Evolutionary conservation across 2,113 vertebrate species (phyloP), one percentile per base, ranked within the genome.

Genomic region (Triplophysa tibetana): DNA sequence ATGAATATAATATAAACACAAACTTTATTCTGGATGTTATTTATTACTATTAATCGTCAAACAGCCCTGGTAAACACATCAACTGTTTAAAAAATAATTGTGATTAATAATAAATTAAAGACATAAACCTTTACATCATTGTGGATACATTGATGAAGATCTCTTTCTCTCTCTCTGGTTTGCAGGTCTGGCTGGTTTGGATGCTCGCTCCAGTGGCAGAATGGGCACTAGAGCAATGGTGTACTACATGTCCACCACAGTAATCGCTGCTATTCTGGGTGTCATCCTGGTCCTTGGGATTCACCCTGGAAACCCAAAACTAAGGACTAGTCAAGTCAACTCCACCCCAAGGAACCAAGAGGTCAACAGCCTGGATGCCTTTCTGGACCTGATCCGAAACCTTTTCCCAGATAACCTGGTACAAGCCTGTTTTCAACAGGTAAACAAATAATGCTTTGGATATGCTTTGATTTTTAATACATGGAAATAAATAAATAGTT

Each of bases 361-460:
- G 45, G 94, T 95, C 85, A 95, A 87, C 89, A 95, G 94, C 29
- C 60, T 95, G 75, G 94, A 95, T 7, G 94, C 94, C 62, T 95
- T 95, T 88, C 88, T 95, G n/a, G 94, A 95, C 83, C 89, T 95
- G 63, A 87, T 95, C 66, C 88, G 94, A 21, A 95, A 95, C 83
- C 91, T 95, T 8, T 95, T 95, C 85, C 94, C 94, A 0, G 94
- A 95, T 85, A 95, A 95, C 85, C 87, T 95, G 81, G 93, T 95
- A 48, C 94, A 94, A 85, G 90, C 94, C 73, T 94, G 93, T 83
- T 91, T 95, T 86, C 94, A 95, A 81, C 94, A 95, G 93, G 94
- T 95, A 91, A 43, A 11, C 14, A 52, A 5, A 9, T 63, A 21
- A 7, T 21, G 19, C 54, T 58, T 9, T 21, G 21, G 33, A 38